Percentiles rank a stretch among this genome's conserved stretches.
Conservation (phyloP, 2,113 vertebrate species). For the Cyphotilapia sp. region DNA sequence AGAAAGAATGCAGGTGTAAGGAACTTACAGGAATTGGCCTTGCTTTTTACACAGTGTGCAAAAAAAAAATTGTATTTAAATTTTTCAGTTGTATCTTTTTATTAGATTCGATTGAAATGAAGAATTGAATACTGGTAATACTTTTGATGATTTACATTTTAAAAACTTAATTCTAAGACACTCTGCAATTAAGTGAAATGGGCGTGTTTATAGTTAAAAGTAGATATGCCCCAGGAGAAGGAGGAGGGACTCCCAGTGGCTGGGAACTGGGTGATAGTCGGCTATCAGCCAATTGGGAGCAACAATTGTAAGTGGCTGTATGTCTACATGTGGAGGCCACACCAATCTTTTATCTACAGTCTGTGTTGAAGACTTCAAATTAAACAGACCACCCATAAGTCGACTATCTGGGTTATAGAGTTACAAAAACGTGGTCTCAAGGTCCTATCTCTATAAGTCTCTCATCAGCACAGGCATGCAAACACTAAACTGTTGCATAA, state of each 20-base stretch:
- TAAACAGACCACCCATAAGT: background rate
- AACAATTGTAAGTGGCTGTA: background rate
- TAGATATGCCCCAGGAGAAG: background rate
- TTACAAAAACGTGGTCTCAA: background rate
- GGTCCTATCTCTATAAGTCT: background rate
- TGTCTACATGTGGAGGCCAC: background rate
- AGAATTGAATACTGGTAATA: background rate
- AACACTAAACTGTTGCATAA: background rate
- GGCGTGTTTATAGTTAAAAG: background rate
- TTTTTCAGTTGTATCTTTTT: background rate
- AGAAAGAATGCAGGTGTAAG: background rate
- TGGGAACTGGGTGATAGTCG: background rate
- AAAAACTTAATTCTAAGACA: background rate
- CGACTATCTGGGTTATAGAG: background rate
- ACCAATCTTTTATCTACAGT: background rate
- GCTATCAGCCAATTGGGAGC: background rate
- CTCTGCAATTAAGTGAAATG: background rate
- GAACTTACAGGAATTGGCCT: background rate
- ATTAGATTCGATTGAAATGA: background rate
- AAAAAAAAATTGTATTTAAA: background rate
- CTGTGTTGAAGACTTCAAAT: background rate
- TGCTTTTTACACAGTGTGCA: background rate
- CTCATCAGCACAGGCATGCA: background rate
- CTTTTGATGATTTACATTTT: background rate
- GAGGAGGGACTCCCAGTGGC: background rate